Evolutionary conservation across 2,888 invertebrate species (phyloP), one percentile per base, ranked within the genome.

Genomic region (Orchesellides sinensis): DNA sequence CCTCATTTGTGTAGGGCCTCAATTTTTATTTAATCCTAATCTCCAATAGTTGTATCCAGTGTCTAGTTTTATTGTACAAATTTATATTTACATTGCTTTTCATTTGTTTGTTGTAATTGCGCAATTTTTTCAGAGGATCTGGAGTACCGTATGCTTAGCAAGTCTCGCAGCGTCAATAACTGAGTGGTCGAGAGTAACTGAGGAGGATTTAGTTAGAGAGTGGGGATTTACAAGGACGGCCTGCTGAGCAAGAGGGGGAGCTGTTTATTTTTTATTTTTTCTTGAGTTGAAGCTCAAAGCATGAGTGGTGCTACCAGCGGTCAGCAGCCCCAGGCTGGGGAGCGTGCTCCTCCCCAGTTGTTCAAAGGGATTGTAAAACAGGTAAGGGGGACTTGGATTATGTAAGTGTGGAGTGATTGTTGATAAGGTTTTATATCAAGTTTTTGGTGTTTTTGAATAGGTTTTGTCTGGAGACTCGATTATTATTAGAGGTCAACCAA

Each of bases 381-480:
- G 91, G 93, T 93, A 90, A 91, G 90, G 81, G 27, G 19, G 5
- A 35, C 10, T 23, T 14, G 17, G 12, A 49, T 74, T 35, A 2
- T 47, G 21, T 49, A 35, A 10, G 2, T 40, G 27, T 54, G 29
- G 8, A n/a, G 14, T 66, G 40, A 14, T 25, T 5, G n/a, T 10
- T 52, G 45, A 12, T 49, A 49, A 1, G 19, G 1, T 14, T 21
- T 19, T 2, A 23, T 19, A 29, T 54, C 29, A 47, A 49, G 6
- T 2, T 59, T 21, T 49, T 45, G 56, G 69, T 17, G 19, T 73
- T 84, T 86, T 69, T 92, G 63, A 23, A 10, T 87, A 99, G 98
- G 95, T 99, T 85, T 92, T 97, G 84, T 98, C 99, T 83, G 99
- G 99, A 79, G 99, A 99, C 91, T 95, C 98, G 79, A 93, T 99